Base-by-base conservation (phyloP, 2,888 invertebrate genomes). In the Lumbricus terrestris region DNA sequence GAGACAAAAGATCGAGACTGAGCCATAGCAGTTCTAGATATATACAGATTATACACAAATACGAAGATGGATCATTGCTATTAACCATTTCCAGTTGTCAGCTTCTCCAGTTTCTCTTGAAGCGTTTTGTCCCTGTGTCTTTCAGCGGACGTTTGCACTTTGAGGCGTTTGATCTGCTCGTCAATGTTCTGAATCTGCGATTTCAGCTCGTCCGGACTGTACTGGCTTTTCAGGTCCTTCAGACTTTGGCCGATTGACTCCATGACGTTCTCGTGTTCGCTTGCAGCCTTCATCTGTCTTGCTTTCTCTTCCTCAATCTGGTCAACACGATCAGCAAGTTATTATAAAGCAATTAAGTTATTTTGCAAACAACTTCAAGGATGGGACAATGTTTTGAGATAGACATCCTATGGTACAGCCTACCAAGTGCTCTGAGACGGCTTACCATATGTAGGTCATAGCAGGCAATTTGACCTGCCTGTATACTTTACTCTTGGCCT, bases 261-360 rank as follows among this genome's bases (percentile, higher is more conserved):
- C 69, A 69, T 29, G 16, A 69, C n/a, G 69, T 29, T n/a, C 69
- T 69, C 69, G 16, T 69, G n/a, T 5, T 69, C 69, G n/a, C 69
- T n/a, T 69, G 69, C 69, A 8, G 29, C n/a, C 69, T n/a, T 69
- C 69, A 13, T 69, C n/a, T 37, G 69, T 69, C n/a, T 8, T 5
- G 69, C 69, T n/a, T 69, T 69, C n/a, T 69, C 69, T 69, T 69
- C 69, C 69, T 69, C 69, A 69, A 69, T 69, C 69, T 69, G 69
- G 69, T n/a, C 69, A 69, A 69, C n/a, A 69, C 1, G 69, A n/a
- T 29, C n/a, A 69, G n/a, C 11, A n/a, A 0, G 69, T 69, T 29
- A 69, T n/a, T 29, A 20, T 20, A 47, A 20, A 47, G 20, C 20
- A 47, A 5, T 8, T 69, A 29, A 69, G 69, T 69, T n/a, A 69